phyloP scores from a whole-genome alignment of 2,888 invertebrate genomes.

The Acrocera orbiculus region DNA sequence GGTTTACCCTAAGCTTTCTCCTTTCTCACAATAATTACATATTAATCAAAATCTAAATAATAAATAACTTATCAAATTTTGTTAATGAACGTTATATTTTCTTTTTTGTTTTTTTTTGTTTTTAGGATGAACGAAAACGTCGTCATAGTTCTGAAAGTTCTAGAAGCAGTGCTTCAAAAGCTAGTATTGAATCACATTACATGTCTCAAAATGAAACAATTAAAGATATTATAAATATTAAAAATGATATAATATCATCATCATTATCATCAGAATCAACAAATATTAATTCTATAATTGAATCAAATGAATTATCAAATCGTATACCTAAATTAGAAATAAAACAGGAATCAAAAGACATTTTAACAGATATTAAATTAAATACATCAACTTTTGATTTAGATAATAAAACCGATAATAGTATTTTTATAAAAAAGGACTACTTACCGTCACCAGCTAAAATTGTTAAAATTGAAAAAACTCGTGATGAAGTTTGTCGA shows the following conservation, averaged over 20 bases:
- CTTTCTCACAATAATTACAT: too few relatives aligned
- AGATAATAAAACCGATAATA: neutral
- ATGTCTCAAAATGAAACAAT: neutral
- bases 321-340: slow-evolving; percentile 1
- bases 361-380: neutral
- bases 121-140: slow-evolving; percentile 6
- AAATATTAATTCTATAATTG: neutral
- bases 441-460: slow-evolving; percentile 12
- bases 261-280: neutral
- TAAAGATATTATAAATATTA: neutral
- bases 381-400: neutral
- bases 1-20: too few relatives aligned
- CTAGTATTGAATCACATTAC: slow-evolving; percentile 1
- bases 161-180: slow-evolving; percentile 7
- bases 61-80: too few relatives aligned
- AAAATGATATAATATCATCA: neutral
- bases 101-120: too few relatives aligned
- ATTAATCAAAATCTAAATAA: too few relatives aligned
- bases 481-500: slow-evolving; percentile 26
- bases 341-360: slow-evolving; percentile 1
- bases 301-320: neutral
- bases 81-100: too few relatives aligned
- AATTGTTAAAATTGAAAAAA: slow-evolving; percentile 16
- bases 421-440: slow-evolving; percentile 12
- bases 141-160: slow-evolving; percentile 8